Percentiles rank a stretch among this genome's conserved stretches.
These are phyloP conservation scores for Nylanderia fulva DNA, from an alignment of 1,140 invertebrate species.

Conservation along the genomic window DNA sequence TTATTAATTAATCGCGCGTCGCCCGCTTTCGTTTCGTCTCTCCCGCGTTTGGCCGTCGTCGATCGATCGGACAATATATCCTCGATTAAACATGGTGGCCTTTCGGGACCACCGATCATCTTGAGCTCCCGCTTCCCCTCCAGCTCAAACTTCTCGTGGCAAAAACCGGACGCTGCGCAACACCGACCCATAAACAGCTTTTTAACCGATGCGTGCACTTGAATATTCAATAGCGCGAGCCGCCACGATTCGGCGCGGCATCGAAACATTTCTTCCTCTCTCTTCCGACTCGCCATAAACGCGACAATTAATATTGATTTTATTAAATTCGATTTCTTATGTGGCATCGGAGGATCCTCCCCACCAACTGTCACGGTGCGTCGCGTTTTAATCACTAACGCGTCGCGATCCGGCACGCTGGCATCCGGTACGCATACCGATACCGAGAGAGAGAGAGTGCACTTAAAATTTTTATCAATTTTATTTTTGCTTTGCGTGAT, in stretches of 20 bases:
- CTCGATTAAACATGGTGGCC: conserved; percentile 71
- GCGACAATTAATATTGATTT: conserved; percentile 84
- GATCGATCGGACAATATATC: conserved; percentile 68
- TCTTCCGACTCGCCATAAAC: conserved; percentile 29
- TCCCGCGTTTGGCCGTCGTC: conserved; percentile 3
- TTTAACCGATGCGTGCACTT: conserved; percentile 79
- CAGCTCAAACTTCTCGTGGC: conserved; percentile 12
- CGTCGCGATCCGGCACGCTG: background rate
- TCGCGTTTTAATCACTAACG: conserved; percentile 7
- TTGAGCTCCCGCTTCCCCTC: conserved; percentile 41
- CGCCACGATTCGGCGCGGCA: conserved; percentile 1
- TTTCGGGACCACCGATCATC: conserved; percentile 74
- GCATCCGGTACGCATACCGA: conserved; percentile 55
- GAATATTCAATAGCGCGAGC: conserved; percentile 82
- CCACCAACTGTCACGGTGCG: conserved; percentile 65
- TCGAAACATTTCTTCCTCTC: background rate
- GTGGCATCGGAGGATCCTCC: conserved; percentile 15
- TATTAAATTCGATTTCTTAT: conserved; percentile 81
- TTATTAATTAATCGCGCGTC: conserved; percentile 79
- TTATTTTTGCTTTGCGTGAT: background rate
- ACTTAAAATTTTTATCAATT: background rate
- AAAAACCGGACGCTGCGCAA: conserved; percentile 80
- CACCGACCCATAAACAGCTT: conserved; percentile 81
- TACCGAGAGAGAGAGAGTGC: no score
- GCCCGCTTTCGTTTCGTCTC: conserved; percentile 10